A percentile compares a stretch with the other conserved stretches of the same genome.
phyloP scores from a whole-genome alignment of 1,140 invertebrate species.

The Mercenaria mercenaria region DNA sequence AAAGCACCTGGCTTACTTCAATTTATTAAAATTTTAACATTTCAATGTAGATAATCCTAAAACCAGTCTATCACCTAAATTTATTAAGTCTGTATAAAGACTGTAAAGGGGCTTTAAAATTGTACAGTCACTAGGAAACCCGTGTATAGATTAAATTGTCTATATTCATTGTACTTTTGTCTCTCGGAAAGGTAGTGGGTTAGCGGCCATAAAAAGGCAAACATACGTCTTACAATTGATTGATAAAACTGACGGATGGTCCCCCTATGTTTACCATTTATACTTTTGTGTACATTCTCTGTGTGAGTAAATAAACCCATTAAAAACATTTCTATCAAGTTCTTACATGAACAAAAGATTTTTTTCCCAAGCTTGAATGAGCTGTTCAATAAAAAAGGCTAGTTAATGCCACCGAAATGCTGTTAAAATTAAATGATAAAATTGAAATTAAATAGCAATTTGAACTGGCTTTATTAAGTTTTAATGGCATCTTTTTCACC shows the following conservation, averaged over 20 bases:
- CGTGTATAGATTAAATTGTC: neutral
- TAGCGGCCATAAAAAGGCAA: neutral
- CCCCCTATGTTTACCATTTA: slow-evolving; percentile 7
- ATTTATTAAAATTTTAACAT: too few species aligned
- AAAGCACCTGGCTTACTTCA: too few species aligned
- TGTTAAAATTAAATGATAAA: slow-evolving; percentile 1
- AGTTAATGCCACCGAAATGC: slow-evolving; percentile 7
- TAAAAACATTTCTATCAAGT: slow-evolving; percentile 7
- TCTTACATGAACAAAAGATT: neutral
- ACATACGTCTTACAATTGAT: slow-evolving; percentile 25
- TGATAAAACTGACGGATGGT: slow-evolving; percentile 34
- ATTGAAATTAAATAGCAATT: slow-evolving; percentile 34
- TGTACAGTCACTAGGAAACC: neutral
- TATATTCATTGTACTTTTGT: slow-evolving; percentile 18
- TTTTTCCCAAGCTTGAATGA: slow-evolving; percentile 1
- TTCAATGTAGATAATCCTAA: neutral
- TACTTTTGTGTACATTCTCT: neutral
- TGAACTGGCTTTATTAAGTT: neutral
- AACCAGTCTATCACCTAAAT: neutral
- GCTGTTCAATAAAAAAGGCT: slow-evolving; percentile 11
- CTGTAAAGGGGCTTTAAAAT: slow-evolving; percentile 21
- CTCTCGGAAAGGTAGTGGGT: neutral
- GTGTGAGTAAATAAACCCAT: slow-evolving; percentile 21
- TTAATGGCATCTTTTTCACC: neutral
- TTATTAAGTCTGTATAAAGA: slow-evolving; percentile 2